Base-by-base conservation (phyloP, 2,797 vertebrate species). In the Sciurus vulgaris region DNA sequence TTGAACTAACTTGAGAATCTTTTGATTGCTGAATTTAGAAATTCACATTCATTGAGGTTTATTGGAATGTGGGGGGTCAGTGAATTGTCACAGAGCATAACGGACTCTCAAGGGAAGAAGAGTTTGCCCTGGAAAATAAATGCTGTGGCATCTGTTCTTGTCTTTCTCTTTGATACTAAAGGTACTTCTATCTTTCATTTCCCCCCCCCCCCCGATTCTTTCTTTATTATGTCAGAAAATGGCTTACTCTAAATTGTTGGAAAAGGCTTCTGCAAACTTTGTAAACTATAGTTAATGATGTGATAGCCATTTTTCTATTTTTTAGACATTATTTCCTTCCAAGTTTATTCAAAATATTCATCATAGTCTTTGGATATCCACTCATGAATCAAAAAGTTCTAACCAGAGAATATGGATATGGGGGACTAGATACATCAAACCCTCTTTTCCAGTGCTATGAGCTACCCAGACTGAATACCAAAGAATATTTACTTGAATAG, bases 281-380 rank as follows among this genome's bases (percentile, higher is more conserved):
- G 7, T 38, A 56, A 30, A 0, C 12, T 67, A 1, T 2, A 2
- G 11, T 30, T 70, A 47, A 73, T 8, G 0, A 0, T 54, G 11
- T 73, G n/a, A 78, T 54, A 84, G 24, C 3, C n/a, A 83, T 56
- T 56, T 7, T 0, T 61, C 13, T 61, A 38, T 12, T 1, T 51
- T 3, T 38, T 41, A 70, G 76, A 14, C 51, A 7, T 73, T 84
- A 56, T 3, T 12, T 89, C 14, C 63, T 41, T 10, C 67, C 3
- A 67, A 59, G 10, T 47, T 47, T 33, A 84, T 89, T 63, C 72
- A 3, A 79, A 47, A 59, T 84, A 67, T 56, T 74, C 2, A 78
- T 22, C 7, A 20, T 3, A 54, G 9, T 73, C 4, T 91, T 54
- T 41, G 11, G 5, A 6, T 78, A 3, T 65, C 3, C 59, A 85